phyloP scores from a whole-genome alignment of 2,888 invertebrate genomes.

The Nasonia oneida region DNA sequence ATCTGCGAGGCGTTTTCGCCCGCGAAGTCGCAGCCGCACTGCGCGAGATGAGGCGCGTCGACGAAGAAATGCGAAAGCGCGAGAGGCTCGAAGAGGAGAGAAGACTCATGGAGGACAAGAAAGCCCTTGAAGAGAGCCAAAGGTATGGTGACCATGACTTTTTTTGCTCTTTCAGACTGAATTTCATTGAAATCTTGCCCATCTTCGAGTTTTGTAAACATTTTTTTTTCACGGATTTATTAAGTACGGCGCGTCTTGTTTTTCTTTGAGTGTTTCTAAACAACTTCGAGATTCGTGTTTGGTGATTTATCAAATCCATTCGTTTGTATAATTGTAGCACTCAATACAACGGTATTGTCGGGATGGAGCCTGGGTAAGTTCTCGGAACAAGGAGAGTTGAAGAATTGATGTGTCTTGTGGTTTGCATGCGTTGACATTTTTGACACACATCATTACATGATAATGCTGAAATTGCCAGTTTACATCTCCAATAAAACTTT shows the following conservation, averaged over 20 bases:
- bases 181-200: not conserved
- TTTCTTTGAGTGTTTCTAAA: not conserved
- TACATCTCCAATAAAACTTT: not conserved
- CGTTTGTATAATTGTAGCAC: slow-evolving; percentile 77
- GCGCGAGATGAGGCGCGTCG: slow-evolving; percentile 91
- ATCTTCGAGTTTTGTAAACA: too few species aligned
- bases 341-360: slow-evolving; percentile 81
- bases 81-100: slow-evolving; percentile 88
- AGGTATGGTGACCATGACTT: slow-evolving; percentile 78
- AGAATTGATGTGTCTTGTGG: slow-evolving; percentile 58
- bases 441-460: not conserved
- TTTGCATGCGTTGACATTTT: slow-evolving; percentile 54
- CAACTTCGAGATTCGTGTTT: not conserved
- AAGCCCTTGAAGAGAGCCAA: slow-evolving; percentile 84
- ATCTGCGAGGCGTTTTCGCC: slow-evolving; percentile 93
- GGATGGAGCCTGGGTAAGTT: slow-evolving; percentile 81
- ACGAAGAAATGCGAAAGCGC: slow-evolving; percentile 91
- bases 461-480: not conserved
- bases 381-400: slow-evolving; percentile 26
- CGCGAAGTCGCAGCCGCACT: slow-evolving; percentile 93
- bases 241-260: too few species aligned
- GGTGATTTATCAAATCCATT: slow-evolving; percentile 64
- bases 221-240: too few species aligned
- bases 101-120: slow-evolving; percentile 81
- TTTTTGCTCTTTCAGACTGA: not conserved